Evolutionary conservation across 2,113 vertebrate genomes (phyloP), one percentile per base, ranked within the genome.

Genomic region (Hoplias malabaricus): DNA sequence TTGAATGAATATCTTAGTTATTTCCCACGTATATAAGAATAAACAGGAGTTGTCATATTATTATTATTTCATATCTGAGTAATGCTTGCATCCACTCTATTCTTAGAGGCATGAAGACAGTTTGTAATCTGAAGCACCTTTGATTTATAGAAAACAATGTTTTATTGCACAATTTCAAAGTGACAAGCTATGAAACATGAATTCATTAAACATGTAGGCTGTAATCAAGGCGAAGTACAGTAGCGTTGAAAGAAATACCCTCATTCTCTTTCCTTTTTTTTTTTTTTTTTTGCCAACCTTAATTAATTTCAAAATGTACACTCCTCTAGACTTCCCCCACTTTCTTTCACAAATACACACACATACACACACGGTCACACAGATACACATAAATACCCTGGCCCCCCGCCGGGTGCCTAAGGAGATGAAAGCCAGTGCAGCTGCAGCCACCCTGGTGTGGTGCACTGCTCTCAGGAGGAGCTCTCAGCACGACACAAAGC

Each of bases 401-500:
- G 38, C 69, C 77, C 77, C 76, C 83, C 16, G 31, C 61, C 10
- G 36, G 66, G 77, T 16, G 67, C 83, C 83, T 86, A 78, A 87
- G 79, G 83, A 86, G 85, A 89, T 90, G 80, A 90, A 90, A 88
- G 86, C 68, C 79, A 87, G 73, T 68, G 75, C 71, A 72, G 79
- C 86, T 87, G 79, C 67, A 85, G 81, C 85, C 81, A 80, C 85
- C 80, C 85, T 80, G 73, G 82, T 69, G 84, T 84, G 85, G 83
- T 84, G 83, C 84, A 80, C 81, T 79, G 82, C 78, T 83, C 83
- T 80, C 79, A 84, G 77, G 77, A 83, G 87, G 77, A 81, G 70
- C 82, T 85, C 86, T 80, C 62, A 25, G 76, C 80, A 72, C 48
- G 84, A 84, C 76, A 84, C 71, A 83, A 75, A 83, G 78, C 81